Percentiles rank a stretch among this genome's conserved stretches.
Conservation (phyloP, 1,140 invertebrate genomes). For the Pteromalus puparum region DNA sequence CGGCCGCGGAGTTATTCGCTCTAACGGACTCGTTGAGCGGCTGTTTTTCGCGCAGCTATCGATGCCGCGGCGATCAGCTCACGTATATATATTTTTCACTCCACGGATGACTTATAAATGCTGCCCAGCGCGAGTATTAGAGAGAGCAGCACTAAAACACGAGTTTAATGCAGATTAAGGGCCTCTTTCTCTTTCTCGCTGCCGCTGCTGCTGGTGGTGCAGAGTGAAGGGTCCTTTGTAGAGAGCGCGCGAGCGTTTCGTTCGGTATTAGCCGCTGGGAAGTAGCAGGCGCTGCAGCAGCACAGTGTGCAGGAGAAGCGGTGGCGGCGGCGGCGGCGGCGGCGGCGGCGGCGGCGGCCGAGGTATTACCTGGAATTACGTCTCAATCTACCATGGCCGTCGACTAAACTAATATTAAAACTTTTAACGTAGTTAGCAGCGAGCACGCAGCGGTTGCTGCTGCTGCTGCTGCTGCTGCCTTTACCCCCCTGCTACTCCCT, state of each 20-base stretch:
- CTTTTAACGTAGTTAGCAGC: conserved; percentile 75
- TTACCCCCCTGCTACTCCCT: conserved; percentile 56
- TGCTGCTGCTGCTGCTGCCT: conserved; percentile 66
- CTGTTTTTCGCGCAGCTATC: not conserved
- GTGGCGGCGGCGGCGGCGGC: conserved; percentile 63
- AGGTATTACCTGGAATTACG: conserved; percentile 76
- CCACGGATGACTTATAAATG: conserved; percentile 30
- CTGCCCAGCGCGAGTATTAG: not conserved
- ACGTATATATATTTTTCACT: not conserved
- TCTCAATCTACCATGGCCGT: conserved; percentile 76
- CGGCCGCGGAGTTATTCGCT: conserved; percentile 67
- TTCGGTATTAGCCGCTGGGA: conserved; percentile 71
- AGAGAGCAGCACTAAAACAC: conserved; percentile 56
- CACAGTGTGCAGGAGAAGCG: conserved; percentile 43
- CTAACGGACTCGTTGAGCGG: conserved; percentile 51
- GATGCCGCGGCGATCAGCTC: not conserved
- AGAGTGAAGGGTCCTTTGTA: conserved; percentile 69
- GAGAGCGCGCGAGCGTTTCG: conserved; percentile 66
- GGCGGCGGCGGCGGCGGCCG: conserved; percentile 61
- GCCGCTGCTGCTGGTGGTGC: not conserved
- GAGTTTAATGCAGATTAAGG: conserved; percentile 75
- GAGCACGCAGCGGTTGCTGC: conserved; percentile 47
- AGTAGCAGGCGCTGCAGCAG: conserved; percentile 63
- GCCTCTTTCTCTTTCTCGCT: conserved; percentile 36
- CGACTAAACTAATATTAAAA: conserved; percentile 78